A percentile compares a stretch with the other conserved stretches of the same genome.
phyloP scores from a whole-genome alignment of 2,888 invertebrate species.

The Cacoxenus indagator region DNA sequence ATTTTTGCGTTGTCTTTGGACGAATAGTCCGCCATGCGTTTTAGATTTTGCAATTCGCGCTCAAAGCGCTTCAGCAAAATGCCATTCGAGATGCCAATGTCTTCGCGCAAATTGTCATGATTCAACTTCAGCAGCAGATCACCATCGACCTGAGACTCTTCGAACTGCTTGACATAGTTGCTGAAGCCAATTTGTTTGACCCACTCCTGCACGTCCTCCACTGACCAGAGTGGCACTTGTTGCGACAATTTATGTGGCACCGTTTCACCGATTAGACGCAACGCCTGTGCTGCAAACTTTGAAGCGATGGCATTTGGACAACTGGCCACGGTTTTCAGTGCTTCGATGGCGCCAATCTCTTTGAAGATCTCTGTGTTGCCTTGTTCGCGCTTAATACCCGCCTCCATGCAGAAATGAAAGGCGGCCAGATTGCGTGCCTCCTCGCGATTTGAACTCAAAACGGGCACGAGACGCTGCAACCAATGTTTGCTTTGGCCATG shows the following conservation, averaged over 20 bases:
- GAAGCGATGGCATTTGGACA: constrained; percentile 98
- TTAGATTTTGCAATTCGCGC: constrained; percentile 91
- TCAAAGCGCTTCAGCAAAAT: constrained; percentile 94
- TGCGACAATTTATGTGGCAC: constrained; percentile 98
- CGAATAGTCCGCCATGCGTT: constrained; percentile 96
- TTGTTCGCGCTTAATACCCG: constrained; percentile 95
- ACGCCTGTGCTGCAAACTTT: constrained; percentile 94
- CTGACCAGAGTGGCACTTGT: constrained; percentile 98
- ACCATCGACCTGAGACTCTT: constrained; percentile 94
- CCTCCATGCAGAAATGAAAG: constrained; percentile 99
- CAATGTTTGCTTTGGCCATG: constrained; percentile 97
- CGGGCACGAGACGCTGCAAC: constrained; percentile 92
- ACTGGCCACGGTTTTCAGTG: constrained; percentile 95
- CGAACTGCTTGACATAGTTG: constrained; percentile 86
- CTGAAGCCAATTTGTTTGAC: constrained; percentile 96
- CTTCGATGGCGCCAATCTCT: constrained; percentile 95
- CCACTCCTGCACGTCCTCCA: constrained; percentile 97
- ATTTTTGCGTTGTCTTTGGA: constrained; percentile 93
- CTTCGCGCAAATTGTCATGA: constrained; percentile 91
- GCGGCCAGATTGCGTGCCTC: constrained; percentile 97
- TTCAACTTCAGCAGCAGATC: constrained; percentile 93
- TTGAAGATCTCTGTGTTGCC: constrained; percentile 91
- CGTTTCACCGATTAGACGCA: constrained; percentile 93
- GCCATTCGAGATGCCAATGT: constrained; percentile 93
- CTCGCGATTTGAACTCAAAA: constrained; percentile 92